Evolutionary conservation across 2,888 invertebrate genomes (phyloP), one percentile per base, ranked within the genome.

Genomic region (Microchrysa polita): DNA sequence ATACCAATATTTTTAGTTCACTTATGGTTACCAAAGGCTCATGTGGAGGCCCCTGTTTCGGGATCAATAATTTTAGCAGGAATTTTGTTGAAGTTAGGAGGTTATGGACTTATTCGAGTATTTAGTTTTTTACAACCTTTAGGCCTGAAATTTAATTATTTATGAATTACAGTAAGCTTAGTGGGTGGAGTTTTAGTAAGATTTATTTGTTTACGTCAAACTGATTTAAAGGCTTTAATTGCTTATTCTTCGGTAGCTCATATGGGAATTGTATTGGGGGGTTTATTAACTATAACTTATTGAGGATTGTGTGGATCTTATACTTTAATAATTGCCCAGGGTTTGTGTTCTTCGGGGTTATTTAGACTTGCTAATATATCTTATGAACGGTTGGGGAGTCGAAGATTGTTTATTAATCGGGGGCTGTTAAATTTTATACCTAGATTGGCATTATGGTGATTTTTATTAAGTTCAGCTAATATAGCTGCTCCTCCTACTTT

Each of bases 61-160:
- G 91, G 92, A 0, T 92, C 91, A 1, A 92, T 92, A 85, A 89
- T 92, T 88, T 89, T 92, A 84, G 92, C 91, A 0, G 91, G 90
- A 0, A 85, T 92, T 83, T 87, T 92, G 80, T 86, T 93, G 84
- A 92, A 92, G 81, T 87, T 92, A 85, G 92, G 92, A 0, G 90
- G 90, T 0, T 92, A 91, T 86, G 91, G 91, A 0, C 78, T 92
- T 79, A 82, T 90, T 74, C 91, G 91, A 0, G 77, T 88, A 79
- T 81, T 88, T 81, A 77, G 80, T 78, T 80, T 89, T 83, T 83
- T 88, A 80, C 82, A 85, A 71, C 79, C 81, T 78, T 79, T 88
- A 81, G 84, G 83, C 73, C 77, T 87, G 78, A 86, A 85, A 77
- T 85, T 86, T 81, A 87, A 86, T 86, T 84, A 83, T 86, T 80